Conservation (phyloP, 2,797 vertebrate species). For the Sebastes minor region DNA sequence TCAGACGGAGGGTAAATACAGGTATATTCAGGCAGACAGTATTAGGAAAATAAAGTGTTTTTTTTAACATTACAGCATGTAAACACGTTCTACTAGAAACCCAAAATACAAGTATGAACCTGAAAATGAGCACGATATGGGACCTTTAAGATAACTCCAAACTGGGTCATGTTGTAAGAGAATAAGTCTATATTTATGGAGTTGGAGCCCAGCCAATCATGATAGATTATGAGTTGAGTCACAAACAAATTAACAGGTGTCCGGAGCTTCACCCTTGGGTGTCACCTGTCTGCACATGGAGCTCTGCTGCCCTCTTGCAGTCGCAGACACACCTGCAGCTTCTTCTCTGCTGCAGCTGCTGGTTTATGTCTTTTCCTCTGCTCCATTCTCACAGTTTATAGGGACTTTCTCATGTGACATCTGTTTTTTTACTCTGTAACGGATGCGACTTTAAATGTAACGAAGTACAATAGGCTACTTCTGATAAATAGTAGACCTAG, state of each 20-base stretch:
- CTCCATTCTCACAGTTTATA: background rate
- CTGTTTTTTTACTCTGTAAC: background rate
- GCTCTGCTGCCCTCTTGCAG: background rate
- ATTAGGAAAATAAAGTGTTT: too few relatives aligned
- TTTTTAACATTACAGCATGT: too few relatives aligned
- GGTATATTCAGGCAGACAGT: too few relatives aligned
- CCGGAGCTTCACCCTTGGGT: too few relatives aligned
- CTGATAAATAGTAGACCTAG: background rate
- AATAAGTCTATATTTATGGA: background rate
- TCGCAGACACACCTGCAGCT: background rate
- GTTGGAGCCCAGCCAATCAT: background rate
- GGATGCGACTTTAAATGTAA: background rate
- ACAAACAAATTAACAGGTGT: background rate
- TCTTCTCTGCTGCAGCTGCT: background rate
- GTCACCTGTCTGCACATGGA: background rate
- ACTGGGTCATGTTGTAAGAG: background rate
- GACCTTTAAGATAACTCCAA: too few relatives aligned
- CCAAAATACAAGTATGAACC: too few relatives aligned
- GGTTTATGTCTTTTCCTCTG: fast-evolving
- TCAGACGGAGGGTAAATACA: too few relatives aligned
- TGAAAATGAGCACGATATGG: too few relatives aligned
- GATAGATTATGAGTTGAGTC: too few relatives aligned
- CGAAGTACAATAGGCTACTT: background rate
- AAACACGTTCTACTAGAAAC: too few relatives aligned
- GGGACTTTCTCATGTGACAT: fast-evolving